phyloP scores from a whole-genome alignment of 2,888 invertebrate genomes.

The Drosophila nr. perissopoda region DNA sequence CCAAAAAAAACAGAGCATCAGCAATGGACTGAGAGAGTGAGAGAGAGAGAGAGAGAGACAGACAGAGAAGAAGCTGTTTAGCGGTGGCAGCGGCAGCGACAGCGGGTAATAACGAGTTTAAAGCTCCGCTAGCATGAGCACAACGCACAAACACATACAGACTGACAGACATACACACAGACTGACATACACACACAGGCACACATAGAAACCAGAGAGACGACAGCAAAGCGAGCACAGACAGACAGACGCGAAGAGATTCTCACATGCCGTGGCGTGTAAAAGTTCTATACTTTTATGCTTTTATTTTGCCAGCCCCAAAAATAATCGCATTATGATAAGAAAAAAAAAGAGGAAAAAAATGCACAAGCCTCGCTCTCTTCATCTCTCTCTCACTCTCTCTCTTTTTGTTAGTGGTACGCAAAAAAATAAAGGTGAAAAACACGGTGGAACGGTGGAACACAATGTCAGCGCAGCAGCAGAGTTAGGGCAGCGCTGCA shows the following conservation, averaged over 20 bases:
- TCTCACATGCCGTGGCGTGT: conserved; percentile 52
- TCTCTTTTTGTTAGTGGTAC: conserved; percentile 2
- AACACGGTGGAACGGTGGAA: conserved; percentile 22
- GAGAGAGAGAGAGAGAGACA: conserved; percentile 24
- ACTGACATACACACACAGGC: conserved; percentile 19
- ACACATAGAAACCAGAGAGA: conserved; percentile 14
- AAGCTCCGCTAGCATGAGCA: conserved; percentile 67
- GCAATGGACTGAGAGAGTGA: conserved; percentile 26
- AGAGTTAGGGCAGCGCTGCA: conserved; percentile 23
- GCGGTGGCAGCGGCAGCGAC: conserved; percentile 26
- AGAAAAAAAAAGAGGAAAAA: conserved; percentile 51
- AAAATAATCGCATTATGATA: conserved; percentile 76
- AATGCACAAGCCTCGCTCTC: conserved; percentile 19
- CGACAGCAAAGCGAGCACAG: conserved; percentile 8
- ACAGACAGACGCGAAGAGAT: conserved; percentile 2
- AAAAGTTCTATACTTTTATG: conserved; percentile 67
- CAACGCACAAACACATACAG: conserved; percentile 36
- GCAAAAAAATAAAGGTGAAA: conserved; percentile 43
- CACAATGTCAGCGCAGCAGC: conserved; percentile 26
- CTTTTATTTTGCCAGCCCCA: conserved; percentile 65
- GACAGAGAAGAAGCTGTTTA: conserved; percentile 58
- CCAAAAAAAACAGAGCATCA: conserved; percentile 17
- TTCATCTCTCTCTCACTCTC: conserved; percentile 4
- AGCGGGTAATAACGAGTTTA: conserved; percentile 71
- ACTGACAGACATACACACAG: conserved; percentile 3